Base-by-base conservation (phyloP, 35 echinoderm and acorn worm species). In the Lytechinus pictus region DNA sequence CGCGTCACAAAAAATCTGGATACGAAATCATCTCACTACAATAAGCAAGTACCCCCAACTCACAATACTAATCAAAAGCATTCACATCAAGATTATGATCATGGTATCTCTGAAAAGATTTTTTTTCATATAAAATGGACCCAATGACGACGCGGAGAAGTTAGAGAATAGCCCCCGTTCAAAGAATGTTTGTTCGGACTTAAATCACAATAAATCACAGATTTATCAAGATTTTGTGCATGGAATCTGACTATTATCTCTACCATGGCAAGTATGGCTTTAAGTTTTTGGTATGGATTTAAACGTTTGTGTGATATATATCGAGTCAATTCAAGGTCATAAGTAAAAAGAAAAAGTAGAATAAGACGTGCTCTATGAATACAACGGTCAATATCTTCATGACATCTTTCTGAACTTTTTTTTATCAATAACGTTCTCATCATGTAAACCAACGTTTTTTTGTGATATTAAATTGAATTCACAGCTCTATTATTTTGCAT, bases 131-230 rank as follows among this genome's bases (percentile, higher is more conserved):
- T 79, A 79, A 24, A 79, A 79, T 79, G 66, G 66, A 79, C 66
- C 19, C 66, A 79, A 24, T n/a, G 66, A 24, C 66, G 19, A 79
- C 66, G n/a, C 19, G n/a, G 66, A 79, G 66, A 79, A 79, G 57
- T 10, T 16, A 60, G 57, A 60, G 16, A 60, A 79, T 79, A 24
- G n/a, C n/a, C 66, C n/a, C n/a, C 21, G n/a, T 79, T 79, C 21
- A 79, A 79, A 79, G 56, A 58, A 19, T 79, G 66, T 79, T 79
- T 79, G 66, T 79, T 79, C 66, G 66, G 66, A 79, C 66, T 79
- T 79, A 79, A 79, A 79, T 79, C 66, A 79, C n/a, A 79, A 79
- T 79, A 79, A 79, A 79, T 79, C n/a, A 79, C 66, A 79, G 66
- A 79, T 79, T 79, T 79, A 79, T 79, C 66, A 79, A 79, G 66